Evolutionary conservation across 2,113 vertebrate species (phyloP).

Genomic region (Mormoops blainvillei): DNA sequence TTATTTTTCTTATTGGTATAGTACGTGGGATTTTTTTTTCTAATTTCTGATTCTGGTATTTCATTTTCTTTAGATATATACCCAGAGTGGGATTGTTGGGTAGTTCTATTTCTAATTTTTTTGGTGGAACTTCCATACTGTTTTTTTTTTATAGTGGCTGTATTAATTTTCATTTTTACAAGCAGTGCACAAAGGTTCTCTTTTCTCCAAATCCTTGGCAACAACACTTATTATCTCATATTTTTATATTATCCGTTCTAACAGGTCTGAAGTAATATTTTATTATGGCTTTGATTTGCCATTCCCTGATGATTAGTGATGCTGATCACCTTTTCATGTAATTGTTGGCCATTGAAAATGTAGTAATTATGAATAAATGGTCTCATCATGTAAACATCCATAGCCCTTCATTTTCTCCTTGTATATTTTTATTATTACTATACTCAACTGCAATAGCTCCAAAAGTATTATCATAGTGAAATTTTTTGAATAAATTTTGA

Average conservation of each 20-base stretch:
- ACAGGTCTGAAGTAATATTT: not conserved
- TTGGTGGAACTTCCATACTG: too few species aligned
- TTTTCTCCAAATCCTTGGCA: not conserved
- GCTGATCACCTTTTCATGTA: not conserved
- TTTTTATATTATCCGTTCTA: not conserved
- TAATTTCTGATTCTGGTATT: too few species aligned
- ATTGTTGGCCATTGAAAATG: constrained; percentile 20
- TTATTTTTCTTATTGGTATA: too few species aligned
- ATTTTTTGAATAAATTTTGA: constrained; percentile 51
- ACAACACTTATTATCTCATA: not conserved
- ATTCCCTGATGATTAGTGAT: not conserved
- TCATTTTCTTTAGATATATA: too few species aligned
- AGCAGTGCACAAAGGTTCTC: not conserved
- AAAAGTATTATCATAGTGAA: constrained; percentile 10
- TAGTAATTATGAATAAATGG: constrained; percentile 45
- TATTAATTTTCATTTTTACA: too few species aligned
- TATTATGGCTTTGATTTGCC: too few species aligned
- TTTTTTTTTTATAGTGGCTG: too few species aligned
- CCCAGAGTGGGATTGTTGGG: too few species aligned
- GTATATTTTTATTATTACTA: constrained; percentile 22
- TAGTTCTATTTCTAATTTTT: too few species aligned
- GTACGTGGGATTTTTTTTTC: too few species aligned
- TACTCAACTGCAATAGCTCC: constrained; percentile 46
- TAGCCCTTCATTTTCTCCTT: constrained; percentile 15
- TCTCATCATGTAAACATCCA: constrained; percentile 58